Evolutionary conservation across 1,140 invertebrate genomes (phyloP).

Genomic region (Bombus terrestris): DNA sequence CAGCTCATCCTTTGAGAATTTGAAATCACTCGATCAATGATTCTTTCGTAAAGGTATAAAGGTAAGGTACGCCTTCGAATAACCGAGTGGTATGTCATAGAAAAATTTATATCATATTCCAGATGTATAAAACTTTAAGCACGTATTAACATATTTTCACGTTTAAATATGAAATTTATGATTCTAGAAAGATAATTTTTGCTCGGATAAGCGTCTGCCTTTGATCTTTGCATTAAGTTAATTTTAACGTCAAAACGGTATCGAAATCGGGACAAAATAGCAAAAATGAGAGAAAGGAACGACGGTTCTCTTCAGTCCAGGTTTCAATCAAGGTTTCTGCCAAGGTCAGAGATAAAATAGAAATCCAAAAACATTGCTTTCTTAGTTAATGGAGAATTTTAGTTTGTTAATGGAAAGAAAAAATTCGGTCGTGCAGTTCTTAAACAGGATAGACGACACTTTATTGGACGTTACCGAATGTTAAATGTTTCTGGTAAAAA

Average conservation of each 20-base stretch:
- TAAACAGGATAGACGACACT: neutral
- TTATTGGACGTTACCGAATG: neutral
- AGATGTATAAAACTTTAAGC: neutral
- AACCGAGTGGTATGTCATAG: neutral
- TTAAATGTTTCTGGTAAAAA: neutral
- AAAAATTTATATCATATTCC: too few relatives aligned
- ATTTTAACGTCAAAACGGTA: neutral
- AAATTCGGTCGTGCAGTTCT: neutral
- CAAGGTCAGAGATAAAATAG: slow-evolving; percentile 7
- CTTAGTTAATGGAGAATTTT: neutral
- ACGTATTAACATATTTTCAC: neutral
- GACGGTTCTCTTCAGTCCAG: neutral
- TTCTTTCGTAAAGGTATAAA: slow-evolving; percentile 6
- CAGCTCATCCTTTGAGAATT: slow-evolving; percentile 15
- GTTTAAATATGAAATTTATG: neutral
- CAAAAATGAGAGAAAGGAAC: slow-evolving; percentile 32
- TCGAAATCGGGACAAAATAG: slow-evolving; percentile 32
- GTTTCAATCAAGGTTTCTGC: neutral
- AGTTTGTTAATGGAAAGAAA: neutral
- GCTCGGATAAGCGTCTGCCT: neutral
- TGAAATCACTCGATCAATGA: slow-evolving; percentile 13
- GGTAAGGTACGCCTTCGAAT: neutral
- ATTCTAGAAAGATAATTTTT: neutral
- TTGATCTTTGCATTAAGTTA: slow-evolving; percentile 4
- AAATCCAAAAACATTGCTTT: neutral